Percentiles rank a stretch among this genome's conserved stretches.
Conservation (phyloP, 2,797 vertebrate species). For the Oophaga sylvatica region DNA sequence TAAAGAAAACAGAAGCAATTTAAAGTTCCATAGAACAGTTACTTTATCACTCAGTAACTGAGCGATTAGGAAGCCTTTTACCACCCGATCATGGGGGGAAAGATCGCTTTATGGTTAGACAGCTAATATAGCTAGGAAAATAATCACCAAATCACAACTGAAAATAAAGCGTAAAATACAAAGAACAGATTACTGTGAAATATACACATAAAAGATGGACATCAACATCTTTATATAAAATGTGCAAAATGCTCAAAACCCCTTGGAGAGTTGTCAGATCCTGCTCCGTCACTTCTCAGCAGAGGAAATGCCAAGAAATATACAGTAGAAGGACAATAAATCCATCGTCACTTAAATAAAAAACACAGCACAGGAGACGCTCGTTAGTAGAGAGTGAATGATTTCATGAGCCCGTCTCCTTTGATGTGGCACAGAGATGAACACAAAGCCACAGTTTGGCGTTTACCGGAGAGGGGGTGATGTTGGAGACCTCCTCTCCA, state of each 20-base stretch:
- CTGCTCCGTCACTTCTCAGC: background rate
- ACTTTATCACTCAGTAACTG: background rate
- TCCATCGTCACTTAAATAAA: conserved; percentile 6
- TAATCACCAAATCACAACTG: background rate
- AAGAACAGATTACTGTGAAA: background rate
- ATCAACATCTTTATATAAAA: background rate
- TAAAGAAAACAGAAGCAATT: background rate
- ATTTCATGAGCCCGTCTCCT: background rate
- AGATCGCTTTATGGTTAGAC: background rate
- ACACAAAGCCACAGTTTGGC: conserved; percentile 40
- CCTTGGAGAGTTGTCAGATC: background rate
- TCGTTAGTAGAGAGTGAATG: conserved; percentile 25
- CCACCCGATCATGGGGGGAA: background rate
- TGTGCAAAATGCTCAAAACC: background rate
- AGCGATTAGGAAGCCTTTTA: background rate
- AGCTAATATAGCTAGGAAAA: background rate
- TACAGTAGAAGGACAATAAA: conserved; percentile 14
- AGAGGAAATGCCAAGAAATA: conserved; percentile 28
- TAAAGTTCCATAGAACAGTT: background rate
- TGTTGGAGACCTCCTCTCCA: background rate
- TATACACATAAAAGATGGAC: background rate
- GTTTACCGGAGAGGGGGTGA: background rate
- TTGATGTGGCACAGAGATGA: conserved; percentile 50
- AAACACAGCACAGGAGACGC: background rate
- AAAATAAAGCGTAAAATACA: background rate